Base-by-base conservation (phyloP, 2,797 vertebrate genomes). In the Poeciliopsis paucimaculata region DNA sequence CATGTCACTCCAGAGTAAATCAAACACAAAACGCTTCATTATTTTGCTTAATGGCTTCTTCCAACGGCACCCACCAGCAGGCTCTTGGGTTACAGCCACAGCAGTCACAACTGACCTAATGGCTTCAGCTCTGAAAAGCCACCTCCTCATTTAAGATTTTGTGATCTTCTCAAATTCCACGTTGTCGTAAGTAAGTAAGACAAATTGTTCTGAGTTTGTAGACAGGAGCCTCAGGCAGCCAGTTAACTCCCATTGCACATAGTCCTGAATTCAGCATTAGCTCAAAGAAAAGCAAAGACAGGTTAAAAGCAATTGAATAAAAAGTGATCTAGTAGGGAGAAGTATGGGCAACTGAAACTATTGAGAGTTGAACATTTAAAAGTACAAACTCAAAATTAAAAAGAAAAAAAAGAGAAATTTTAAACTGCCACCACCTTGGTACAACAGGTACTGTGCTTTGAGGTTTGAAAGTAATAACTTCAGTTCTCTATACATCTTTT, bases 1-100 rank as follows among this genome's bases (percentile, higher is more conserved):
- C 45, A 70, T 62, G 45, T 76, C 74, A 76, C 43, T 71, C 72
- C n/a, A 5, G 39, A 78, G 76, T 73, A 46, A 57, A 73, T 49
- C 62, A 79, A 76, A 79, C 31, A 55, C 77, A 77, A 75, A 55
- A 75, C 39, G 0, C 28, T 73, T 75, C 76, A 62, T 75, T 77
- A 43, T 75, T 81, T 75, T 62, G 49, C 39, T 51, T 55, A 60
- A 68, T 20, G 46, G 72, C 72, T 34, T 77, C 64, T 57, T 76
- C 77, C 39, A 64, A 36, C 28, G 1, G 62, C 66, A 39, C 47
- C 51, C 62, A 74, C 46, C 43, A 23, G 64, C 18, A 66, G 46
- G 36, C 55, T 80, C 51, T 47, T 57, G 73, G 41, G 76, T 78
- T 79, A 36, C 71, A 57, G 57, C 41, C 70, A 43, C 64, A 74